Conservation (phyloP, 2,113 vertebrate genomes). For the Corvus hawaiiensis region DNA sequence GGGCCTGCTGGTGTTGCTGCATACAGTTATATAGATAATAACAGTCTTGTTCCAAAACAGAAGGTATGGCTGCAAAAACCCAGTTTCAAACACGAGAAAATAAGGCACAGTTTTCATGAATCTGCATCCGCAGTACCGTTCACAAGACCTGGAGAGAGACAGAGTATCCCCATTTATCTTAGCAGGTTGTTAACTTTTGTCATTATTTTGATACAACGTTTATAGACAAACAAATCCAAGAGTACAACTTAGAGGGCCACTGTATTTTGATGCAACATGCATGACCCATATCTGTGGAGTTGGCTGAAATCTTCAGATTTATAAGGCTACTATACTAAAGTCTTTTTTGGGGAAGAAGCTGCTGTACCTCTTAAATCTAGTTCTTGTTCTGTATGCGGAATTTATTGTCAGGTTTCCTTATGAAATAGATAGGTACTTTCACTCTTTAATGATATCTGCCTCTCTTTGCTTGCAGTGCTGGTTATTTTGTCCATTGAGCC, state of each 20-base stretch:
- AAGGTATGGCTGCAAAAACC: background rate
- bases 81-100: background rate
- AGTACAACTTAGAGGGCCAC: background rate
- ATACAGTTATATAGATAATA: accelerated
- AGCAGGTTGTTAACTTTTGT: background rate
- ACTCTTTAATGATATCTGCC: background rate
- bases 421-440: background rate
- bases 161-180: background rate
- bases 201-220: background rate
- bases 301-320: background rate
- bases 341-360: background rate
- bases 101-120: background rate
- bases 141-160: background rate
- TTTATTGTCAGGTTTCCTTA: background rate
- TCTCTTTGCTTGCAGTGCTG: background rate
- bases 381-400: background rate
- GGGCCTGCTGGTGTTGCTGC: background rate
- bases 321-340: background rate
- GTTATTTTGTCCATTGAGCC: background rate
- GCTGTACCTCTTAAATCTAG: background rate
- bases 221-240: background rate
- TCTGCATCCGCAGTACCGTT: background rate
- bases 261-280: background rate
- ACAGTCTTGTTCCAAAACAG: background rate
- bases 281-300: background rate